Conservation (phyloP, 2,888 invertebrate species). For the Rotaria magnacalcarata region DNA sequence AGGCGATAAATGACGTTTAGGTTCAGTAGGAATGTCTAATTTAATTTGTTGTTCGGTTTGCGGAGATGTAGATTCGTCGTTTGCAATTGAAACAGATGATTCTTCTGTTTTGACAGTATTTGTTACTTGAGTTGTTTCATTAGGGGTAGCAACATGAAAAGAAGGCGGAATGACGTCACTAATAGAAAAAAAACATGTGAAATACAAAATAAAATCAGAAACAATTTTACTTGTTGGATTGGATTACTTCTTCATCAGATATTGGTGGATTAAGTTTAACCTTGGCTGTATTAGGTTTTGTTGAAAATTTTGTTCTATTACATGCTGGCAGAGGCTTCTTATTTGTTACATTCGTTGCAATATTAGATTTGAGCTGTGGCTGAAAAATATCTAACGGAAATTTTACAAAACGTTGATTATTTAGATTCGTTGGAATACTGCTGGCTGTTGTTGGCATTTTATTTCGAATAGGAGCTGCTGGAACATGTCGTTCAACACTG, state of each 20-base stretch:
- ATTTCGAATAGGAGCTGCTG: not conserved
- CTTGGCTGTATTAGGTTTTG: not conserved
- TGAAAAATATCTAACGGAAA: constrained; percentile 1
- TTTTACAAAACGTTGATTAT: not conserved
- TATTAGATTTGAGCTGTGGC: not conserved
- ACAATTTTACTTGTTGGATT: not conserved
- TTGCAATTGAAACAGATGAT: not conserved
- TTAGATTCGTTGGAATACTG: not conserved
- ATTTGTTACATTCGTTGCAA: not conserved
- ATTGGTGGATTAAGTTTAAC: not conserved
- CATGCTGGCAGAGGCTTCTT: not conserved
- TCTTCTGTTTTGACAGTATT: not conserved
- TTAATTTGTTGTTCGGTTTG: not conserved
- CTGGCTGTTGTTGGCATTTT: not conserved
- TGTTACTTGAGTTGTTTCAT: not conserved
- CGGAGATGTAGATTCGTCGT: not conserved
- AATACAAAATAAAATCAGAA: not conserved
- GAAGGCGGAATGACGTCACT: constrained; percentile 1
- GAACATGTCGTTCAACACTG: not conserved
- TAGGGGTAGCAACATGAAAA: not conserved
- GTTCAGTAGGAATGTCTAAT: not conserved
- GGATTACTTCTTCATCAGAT: not conserved
- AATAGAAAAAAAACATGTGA: not conserved
- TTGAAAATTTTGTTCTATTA: not conserved
- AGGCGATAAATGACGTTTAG: not conserved